Percentiles rank a stretch among this genome's conserved stretches.
These are phyloP conservation scores for Uromys caudimaculatus DNA, from an alignment of 2,797 vertebrate species.

Conservation along the genomic window DNA sequence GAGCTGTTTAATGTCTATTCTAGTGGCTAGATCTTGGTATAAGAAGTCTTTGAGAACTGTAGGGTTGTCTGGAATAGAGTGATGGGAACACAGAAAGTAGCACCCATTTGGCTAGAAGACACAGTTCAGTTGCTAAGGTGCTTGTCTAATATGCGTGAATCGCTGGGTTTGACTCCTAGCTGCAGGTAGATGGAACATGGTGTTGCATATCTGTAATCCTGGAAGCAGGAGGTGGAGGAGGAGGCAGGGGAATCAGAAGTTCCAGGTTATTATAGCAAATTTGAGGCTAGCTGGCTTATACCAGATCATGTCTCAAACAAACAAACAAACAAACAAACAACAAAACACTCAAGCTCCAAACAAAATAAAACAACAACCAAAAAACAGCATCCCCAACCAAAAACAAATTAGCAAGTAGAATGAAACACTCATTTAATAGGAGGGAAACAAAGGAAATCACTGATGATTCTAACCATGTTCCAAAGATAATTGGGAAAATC, in stretches of 20 bases:
- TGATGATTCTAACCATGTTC: background rate
- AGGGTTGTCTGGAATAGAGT: background rate
- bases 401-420: background rate
- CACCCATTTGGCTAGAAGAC: background rate
- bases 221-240: background rate
- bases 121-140: background rate
- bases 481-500: constrained; percentile 14
- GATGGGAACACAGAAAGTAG: background rate
- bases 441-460: background rate
- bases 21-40: constrained; percentile 13
- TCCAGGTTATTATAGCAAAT: background rate
- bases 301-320: background rate
- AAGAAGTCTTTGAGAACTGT: background rate
- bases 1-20: background rate
- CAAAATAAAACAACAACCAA: background rate
- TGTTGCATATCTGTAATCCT: background rate
- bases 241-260: background rate
- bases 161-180: background rate
- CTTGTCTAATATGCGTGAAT: background rate
- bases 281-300: background rate
- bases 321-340: background rate
- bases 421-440: background rate
- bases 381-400: background rate
- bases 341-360: background rate
- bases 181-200: background rate